Percentiles rank a stretch among this genome's conserved stretches.
Conservation (phyloP, 2,797 vertebrate species). For the Hyperoplus lanceolatus region DNA sequence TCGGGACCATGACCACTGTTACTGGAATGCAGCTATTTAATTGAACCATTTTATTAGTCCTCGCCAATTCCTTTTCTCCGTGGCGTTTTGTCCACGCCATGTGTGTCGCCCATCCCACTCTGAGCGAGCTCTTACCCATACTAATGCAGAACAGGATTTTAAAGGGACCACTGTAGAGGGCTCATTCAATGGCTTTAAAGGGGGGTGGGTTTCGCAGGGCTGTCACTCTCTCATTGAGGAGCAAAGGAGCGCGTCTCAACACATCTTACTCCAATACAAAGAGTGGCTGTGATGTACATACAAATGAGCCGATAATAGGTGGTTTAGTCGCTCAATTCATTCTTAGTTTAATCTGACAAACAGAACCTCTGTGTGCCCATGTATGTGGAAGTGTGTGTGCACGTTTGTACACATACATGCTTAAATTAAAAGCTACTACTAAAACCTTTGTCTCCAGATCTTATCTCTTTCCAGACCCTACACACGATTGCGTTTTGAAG, state of each 20-base stretch:
- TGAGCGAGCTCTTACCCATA: conserved; percentile 47
- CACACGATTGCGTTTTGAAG: conserved; percentile 28
- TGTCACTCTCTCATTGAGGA: conserved; percentile 71
- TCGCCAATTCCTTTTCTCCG: conserved; percentile 4
- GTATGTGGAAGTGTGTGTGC: conserved; percentile 31
- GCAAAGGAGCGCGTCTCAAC: conserved; percentile 66
- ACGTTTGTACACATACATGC: conserved; percentile 31
- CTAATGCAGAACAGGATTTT: conserved; percentile 59
- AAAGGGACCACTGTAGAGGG: conserved; percentile 49
- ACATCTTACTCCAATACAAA: conserved; percentile 76
- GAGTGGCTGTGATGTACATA: conserved; percentile 81
- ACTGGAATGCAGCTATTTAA: conserved; percentile 51
- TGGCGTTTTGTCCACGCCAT: conserved; percentile 35
- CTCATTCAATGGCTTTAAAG: conserved; percentile 54
- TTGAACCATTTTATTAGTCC: conserved; percentile 46
- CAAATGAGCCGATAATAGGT: conserved; percentile 81
- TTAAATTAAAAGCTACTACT: conserved; percentile 16
- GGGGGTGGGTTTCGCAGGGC: conserved; percentile 39
- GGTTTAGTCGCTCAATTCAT: conserved; percentile 78
- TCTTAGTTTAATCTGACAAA: conserved; percentile 75
- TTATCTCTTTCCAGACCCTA: conserved; percentile 24
- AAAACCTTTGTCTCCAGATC: neutral
- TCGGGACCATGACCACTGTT: neutral
- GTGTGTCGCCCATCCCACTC: conserved; percentile 32
- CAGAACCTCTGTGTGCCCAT: conserved; percentile 53